These are phyloP conservation scores for Botia kubotai DNA, from an alignment of 2,797 vertebrate species.

Conservation along the genomic window DNA sequence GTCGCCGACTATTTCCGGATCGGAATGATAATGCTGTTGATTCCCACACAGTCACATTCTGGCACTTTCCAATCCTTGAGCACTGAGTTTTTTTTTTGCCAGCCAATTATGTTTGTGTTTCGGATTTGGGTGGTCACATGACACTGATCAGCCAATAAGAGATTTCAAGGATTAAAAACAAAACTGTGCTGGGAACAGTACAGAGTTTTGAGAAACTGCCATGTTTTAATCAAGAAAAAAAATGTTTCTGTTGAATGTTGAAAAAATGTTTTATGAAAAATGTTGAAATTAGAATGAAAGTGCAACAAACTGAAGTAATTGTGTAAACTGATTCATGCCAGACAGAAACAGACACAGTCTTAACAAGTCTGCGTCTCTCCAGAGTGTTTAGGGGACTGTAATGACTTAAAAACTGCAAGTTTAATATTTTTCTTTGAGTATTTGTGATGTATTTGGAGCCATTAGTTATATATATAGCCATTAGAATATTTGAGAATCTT, in stretches of 20 bases:
- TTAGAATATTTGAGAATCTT: too few species aligned
- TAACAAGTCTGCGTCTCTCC: too few species aligned
- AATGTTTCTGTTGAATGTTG: not conserved
- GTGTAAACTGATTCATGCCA: not conserved
- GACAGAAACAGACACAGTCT: not conserved
- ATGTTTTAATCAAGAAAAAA: not conserved
- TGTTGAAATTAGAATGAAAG: not conserved
- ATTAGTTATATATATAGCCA: too few species aligned
- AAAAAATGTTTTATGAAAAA: too few species aligned
- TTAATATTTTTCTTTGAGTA: too few species aligned
- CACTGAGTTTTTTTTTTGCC: not conserved
- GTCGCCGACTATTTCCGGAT: slow-evolving; percentile 24
- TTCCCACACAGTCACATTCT: slow-evolving; percentile 32
- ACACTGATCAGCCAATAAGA: not conserved
- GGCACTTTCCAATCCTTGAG: not conserved
- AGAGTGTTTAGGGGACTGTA: too few species aligned
- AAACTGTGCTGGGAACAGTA: not conserved
- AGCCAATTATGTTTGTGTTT: not conserved
- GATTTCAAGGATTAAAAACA: too few species aligned
- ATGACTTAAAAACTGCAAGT: too few species aligned
- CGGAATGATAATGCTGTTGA: slow-evolving; percentile 18
- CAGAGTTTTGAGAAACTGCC: not conserved
- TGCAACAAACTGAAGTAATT: not conserved
- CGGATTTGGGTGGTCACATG: not conserved
- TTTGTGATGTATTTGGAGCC: too few species aligned